These are phyloP conservation scores for Achroia grisella DNA, from an alignment of 1,140 invertebrate species.

Conservation along the genomic window DNA sequence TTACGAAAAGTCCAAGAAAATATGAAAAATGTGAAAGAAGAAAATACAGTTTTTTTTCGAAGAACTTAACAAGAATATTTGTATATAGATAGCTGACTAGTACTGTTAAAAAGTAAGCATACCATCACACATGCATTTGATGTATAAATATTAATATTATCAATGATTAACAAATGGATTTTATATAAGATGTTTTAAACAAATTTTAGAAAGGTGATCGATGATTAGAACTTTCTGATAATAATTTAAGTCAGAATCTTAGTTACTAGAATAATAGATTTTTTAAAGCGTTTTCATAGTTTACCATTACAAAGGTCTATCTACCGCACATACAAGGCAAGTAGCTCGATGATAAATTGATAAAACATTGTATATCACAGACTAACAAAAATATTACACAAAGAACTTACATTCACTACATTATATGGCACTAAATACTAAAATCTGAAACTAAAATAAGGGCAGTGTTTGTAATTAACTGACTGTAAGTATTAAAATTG, in stretches of 20 bases:
- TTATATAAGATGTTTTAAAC: no score
- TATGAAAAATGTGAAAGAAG: neutral
- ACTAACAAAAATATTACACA: slow-evolving; percentile 63
- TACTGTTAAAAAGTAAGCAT: no score
- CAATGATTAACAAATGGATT: no score
- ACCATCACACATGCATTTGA: no score
- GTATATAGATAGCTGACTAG: no score
- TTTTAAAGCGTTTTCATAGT: slow-evolving; percentile 5
- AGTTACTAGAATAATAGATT: no score
- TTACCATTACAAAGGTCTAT: slow-evolving; percentile 11
- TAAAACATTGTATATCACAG: slow-evolving; percentile 63
- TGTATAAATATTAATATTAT: no score
- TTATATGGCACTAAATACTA: slow-evolving; percentile 66
- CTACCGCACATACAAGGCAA: slow-evolving; percentile 42
- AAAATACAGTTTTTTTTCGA: neutral
- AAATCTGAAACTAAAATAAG: slow-evolving; percentile 34
- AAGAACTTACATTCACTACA: slow-evolving; percentile 56
- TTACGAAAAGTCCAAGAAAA: neutral
- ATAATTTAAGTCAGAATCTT: no score
- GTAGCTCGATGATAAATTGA: slow-evolving; percentile 51
- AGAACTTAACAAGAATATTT: no score
- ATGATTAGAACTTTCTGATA: no score
- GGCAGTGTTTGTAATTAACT: slow-evolving; percentile 21
- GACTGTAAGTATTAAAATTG: slow-evolving; percentile 1
- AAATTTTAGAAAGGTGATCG: no score